A percentile compares a stretch with the other conserved stretches of the same genome.
Conservation (phyloP, 2,113 vertebrate species). For the Tretioscincus oriximinensis region DNA sequence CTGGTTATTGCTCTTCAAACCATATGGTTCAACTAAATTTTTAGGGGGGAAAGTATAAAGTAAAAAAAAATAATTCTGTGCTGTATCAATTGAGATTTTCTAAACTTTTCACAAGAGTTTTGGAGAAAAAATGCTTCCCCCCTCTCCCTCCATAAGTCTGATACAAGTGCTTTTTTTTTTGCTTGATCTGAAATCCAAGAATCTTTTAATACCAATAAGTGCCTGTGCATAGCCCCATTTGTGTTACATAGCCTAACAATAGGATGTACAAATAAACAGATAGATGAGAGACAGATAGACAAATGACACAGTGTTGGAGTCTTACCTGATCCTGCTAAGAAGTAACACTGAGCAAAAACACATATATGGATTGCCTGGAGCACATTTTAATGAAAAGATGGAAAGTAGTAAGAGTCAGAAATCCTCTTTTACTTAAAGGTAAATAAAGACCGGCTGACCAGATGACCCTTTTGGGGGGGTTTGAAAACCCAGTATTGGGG, state of each 20-base stretch:
- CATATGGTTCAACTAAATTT: constrained; percentile 66
- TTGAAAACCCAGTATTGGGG: too few relatives aligned
- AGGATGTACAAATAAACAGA: too few relatives aligned
- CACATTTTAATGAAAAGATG: neutral
- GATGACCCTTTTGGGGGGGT: too few relatives aligned
- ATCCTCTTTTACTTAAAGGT: neutral
- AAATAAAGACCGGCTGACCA: too few relatives aligned
- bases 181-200: neutral
- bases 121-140: neutral
- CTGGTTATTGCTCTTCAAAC: constrained; percentile 60
- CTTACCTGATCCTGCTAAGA: neutral
- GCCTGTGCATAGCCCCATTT: neutral
- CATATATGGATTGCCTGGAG: neutral
- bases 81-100: constrained; percentile 10
- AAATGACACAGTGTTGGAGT: neutral
- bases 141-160: too few relatives aligned
- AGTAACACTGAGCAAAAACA: neutral
- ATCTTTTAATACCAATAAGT: neutral
- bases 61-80: neutral
- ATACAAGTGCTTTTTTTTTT: too few relatives aligned
- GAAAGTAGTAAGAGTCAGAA: neutral
- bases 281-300: too few relatives aligned
- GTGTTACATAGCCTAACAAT: neutral
- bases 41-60: neutral
- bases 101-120: neutral